Percentiles rank a stretch among this genome's conserved stretches.
Evolutionary conservation across 2,888 invertebrate genomes (phyloP).

Genomic region (Leucoma salicis): DNA sequence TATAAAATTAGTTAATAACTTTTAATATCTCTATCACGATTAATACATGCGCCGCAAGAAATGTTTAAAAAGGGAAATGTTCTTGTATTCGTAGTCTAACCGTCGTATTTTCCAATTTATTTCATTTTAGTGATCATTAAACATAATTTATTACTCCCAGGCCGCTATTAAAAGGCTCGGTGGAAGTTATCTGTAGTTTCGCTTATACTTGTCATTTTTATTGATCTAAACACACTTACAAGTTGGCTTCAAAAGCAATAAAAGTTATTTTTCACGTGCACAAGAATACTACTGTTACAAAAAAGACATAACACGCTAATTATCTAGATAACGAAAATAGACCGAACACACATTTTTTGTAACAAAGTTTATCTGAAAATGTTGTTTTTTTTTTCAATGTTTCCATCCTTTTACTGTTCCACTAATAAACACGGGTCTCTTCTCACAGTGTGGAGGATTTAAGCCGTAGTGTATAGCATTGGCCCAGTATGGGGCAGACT

Average conservation of each 20-base stretch:
- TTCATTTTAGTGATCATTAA: slow-evolving; percentile 57
- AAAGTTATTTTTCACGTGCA: slow-evolving; percentile 20
- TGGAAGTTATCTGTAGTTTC: slow-evolving; percentile 42
- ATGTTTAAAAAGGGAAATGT: slow-evolving; percentile 27
- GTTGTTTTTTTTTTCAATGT: background rate
- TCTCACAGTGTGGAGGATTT: too few species aligned
- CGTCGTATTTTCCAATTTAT: slow-evolving; percentile 52
- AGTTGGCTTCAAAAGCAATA: slow-evolving; percentile 17
- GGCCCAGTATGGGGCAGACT: too few species aligned
- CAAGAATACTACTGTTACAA: slow-evolving; percentile 7
- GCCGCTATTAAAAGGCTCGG: slow-evolving; percentile 47
- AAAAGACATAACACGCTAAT: slow-evolving; percentile 5
- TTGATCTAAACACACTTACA: slow-evolving; percentile 42
- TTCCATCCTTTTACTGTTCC: too few species aligned
- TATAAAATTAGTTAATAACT: slow-evolving; percentile 30
- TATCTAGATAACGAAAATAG: slow-evolving; percentile 21
- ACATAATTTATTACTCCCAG: slow-evolving; percentile 50
- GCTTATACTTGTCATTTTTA: slow-evolving; percentile 50
- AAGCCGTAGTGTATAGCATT: too few species aligned
- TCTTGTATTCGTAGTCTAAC: slow-evolving; percentile 37
- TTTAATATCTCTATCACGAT: slow-evolving; percentile 34
- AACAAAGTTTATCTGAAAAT: slow-evolving; percentile 6
- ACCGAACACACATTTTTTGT: background rate
- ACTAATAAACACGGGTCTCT: too few species aligned
- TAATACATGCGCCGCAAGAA: slow-evolving; percentile 5